A percentile compares a stretch with the other conserved stretches of the same genome.
phyloP scores from a whole-genome alignment of 2,888 invertebrate genomes.

The Dasypogon diadema region DNA sequence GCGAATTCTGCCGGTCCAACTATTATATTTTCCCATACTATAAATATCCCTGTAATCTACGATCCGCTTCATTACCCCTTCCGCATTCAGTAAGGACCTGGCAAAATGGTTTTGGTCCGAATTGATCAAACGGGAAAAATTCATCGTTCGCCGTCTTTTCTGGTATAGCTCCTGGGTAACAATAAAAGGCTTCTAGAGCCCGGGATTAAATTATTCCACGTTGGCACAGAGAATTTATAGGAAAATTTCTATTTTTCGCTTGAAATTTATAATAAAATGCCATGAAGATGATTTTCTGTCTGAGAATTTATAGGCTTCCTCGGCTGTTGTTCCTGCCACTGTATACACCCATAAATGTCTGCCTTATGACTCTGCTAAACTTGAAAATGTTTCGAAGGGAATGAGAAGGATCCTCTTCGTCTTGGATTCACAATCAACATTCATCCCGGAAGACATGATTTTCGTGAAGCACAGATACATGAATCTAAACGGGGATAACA shows the following conservation, averaged over 20 bases:
- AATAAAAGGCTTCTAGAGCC: not conserved
- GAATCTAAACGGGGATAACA: slow-evolving; percentile 16
- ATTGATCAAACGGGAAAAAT: too few relatives aligned
- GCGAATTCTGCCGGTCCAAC: too few relatives aligned
- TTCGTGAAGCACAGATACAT: slow-evolving; percentile 20
- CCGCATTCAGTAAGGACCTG: too few relatives aligned
- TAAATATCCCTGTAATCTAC: too few relatives aligned
- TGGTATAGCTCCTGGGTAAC: not conserved
- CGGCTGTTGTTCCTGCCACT: not conserved
- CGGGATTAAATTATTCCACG: slow-evolving; percentile 8
- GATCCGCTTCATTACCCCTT: too few relatives aligned
- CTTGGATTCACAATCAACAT: slow-evolving; percentile 36
- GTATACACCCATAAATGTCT: slow-evolving; percentile 18
- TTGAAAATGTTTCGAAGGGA: slow-evolving; percentile 1
- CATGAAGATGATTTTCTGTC: slow-evolving; percentile 33
- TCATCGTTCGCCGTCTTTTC: too few relatives aligned
- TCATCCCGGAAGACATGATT: slow-evolving; percentile 35
- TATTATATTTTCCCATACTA: too few relatives aligned
- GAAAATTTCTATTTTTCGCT: slow-evolving; percentile 15
- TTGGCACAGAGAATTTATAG: slow-evolving; percentile 10
- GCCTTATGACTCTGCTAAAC: slow-evolving; percentile 11
- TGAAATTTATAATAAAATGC: slow-evolving; percentile 25
- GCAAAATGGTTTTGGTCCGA: too few relatives aligned
- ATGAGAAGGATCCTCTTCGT: not conserved
- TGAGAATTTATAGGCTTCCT: slow-evolving; percentile 37